Evolutionary conservation across 2,797 vertebrate genomes (phyloP).

Genomic region (Micropoecilia bifurca): DNA sequence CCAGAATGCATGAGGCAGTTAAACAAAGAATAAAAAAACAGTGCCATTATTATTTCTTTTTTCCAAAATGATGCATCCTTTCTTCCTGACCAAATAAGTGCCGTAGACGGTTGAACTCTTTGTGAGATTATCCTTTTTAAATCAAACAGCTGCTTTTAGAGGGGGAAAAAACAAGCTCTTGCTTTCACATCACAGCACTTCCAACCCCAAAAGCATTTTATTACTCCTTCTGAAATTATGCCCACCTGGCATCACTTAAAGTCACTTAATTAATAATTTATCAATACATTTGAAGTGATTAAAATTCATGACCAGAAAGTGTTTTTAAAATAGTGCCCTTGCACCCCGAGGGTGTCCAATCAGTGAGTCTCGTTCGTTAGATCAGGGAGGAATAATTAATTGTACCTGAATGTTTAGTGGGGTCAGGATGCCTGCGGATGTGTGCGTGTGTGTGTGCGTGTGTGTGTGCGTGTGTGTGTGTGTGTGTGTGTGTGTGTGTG

Average conservation of each 20-base stretch:
- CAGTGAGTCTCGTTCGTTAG: conserved; percentile 77
- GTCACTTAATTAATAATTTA: conserved; percentile 88
- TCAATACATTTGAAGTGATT: conserved; percentile 86
- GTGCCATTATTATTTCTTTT: conserved; percentile 47
- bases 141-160: conserved; percentile 74
- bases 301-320: conserved; percentile 87
- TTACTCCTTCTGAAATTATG: conserved; percentile 83
- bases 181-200: conserved; percentile 76
- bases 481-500: conserved; percentile 26
- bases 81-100: conserved; percentile 72
- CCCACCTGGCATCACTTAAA: conserved; percentile 86
- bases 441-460: conserved; percentile 24
- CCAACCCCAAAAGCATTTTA: conserved; percentile 76
- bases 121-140: conserved; percentile 60
- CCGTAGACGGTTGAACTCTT: conserved; percentile 62
- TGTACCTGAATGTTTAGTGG: conserved; percentile 85
- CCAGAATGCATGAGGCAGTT: conserved; percentile 25
- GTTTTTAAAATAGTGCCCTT: conserved; percentile 85
- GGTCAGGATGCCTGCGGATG: conserved; percentile 74
- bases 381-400: conserved; percentile 86
- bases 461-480: neutral
- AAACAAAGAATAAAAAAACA: conserved; percentile 74
- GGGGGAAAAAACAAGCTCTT: conserved; percentile 76
- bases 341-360: conserved; percentile 79
- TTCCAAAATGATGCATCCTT: conserved; percentile 56